A percentile compares a stretch with the other conserved stretches of the same genome.
Evolutionary conservation across 2,113 vertebrate species (phyloP).

Genomic region (Gracilinanus agilis): DNA sequence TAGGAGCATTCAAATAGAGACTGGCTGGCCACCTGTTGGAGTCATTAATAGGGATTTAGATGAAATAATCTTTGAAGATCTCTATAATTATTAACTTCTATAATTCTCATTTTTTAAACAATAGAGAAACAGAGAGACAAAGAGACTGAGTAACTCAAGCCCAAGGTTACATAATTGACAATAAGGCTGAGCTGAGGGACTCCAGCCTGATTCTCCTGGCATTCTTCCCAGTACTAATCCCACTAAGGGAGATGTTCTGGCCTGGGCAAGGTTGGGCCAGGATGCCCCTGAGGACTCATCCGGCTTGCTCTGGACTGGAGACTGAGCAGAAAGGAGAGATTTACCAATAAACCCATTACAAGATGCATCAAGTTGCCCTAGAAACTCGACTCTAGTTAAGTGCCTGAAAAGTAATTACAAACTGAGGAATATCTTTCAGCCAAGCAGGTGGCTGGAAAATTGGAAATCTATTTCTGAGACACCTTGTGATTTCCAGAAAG

Average conservation of each 20-base stretch:
- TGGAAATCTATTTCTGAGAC: constrained; percentile 85
- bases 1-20: too few relatives aligned
- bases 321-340: constrained; percentile 62
- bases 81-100: background rate
- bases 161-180: background rate
- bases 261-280: background rate
- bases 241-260: accelerated
- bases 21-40: background rate
- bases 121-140: background rate
- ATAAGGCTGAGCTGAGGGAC: background rate
- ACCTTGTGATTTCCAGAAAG: constrained; percentile 81
- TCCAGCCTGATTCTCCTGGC: accelerated
- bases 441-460: constrained; percentile 83
- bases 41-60: background rate
- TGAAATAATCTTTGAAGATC: background rate
- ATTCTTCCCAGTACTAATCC: accelerated
- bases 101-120: background rate
- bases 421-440: constrained; percentile 81
- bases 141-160: background rate
- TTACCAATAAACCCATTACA: constrained; percentile 69
- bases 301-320: constrained; percentile 41
- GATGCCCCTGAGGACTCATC: background rate
- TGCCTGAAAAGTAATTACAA: constrained; percentile 85
- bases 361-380: constrained; percentile 83
- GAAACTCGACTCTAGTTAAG: constrained; percentile 83